Evolutionary conservation across 2,888 invertebrate genomes (phyloP), one percentile per base, ranked within the genome.

Genomic region (Drosophila lutescens): DNA sequence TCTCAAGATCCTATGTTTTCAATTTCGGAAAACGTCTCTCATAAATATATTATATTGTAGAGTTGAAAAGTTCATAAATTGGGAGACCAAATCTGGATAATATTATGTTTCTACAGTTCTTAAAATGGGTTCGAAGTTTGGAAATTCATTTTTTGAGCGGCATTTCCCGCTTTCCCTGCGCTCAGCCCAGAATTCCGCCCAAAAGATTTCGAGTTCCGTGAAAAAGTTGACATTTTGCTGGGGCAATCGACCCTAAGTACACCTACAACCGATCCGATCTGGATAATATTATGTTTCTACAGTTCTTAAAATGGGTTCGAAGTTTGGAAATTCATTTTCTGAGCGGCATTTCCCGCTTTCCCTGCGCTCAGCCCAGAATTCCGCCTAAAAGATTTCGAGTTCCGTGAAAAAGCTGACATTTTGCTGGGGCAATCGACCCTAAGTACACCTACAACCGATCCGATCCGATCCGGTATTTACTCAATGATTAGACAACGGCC

Each of bases 401-500:
- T 86, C 86, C 86, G 34, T 41, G 59, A 77, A 81, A 81, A 88
- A 69, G 74, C 51, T 69, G 54, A 65, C 56, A 68, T 60, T 67
- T 46, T 43, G 46, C 44, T 13, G 63, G 46, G 47, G 32, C 32
- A 47, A 47, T 47, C 47, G 30, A 47, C 32, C 47, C 47, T 47
- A 76, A 54, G 54, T 74, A 79, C 84, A 83, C 80, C 86, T 77
- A 86, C 80, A 73, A 70, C 50, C 32, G 32, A 43, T 34, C 30
- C 46, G 46, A 46, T 30, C 15, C 30, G 30, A 47, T 30, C 40
- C 41, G 38, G 40, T 61, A 36, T 88, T 88, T 84, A 76, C 74
- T 76, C 46, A 84, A 76, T 87, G 82, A 83, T 83, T 83, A 83
- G 82, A 89, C 87, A 83, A 83, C 80, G 59, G 67, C 67, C 65